Percentiles rank a stretch among this genome's conserved stretches.
Evolutionary conservation across 1,140 invertebrate genomes (phyloP).

Genomic region (Drosophila ironensis): DNA sequence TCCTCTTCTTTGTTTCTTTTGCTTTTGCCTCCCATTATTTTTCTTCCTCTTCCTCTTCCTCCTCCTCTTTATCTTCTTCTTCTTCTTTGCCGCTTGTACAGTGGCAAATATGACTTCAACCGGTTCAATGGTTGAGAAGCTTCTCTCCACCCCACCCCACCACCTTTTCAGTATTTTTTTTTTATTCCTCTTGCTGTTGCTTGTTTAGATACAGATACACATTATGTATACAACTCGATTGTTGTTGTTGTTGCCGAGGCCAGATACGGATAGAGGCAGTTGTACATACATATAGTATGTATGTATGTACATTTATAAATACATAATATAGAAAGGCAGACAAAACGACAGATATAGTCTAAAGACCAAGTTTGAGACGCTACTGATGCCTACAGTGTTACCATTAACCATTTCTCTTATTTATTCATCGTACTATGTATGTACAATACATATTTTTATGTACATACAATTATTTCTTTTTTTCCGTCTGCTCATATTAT

Average conservation of each 20-base stretch:
- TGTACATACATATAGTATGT: neutral
- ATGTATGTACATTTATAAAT: neutral
- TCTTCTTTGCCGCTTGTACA: constrained; percentile 25
- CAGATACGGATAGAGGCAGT: constrained; percentile 31
- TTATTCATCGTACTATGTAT: neutral
- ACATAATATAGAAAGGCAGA: constrained; percentile 1
- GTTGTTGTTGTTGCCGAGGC: constrained; percentile 42
- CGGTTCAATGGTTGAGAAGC: constrained; percentile 55
- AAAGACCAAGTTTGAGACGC: constrained; percentile 34
- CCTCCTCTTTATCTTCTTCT: constrained; percentile 4
- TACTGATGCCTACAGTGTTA: constrained; percentile 33
- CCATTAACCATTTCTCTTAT: constrained; percentile 7
- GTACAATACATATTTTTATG: neutral
- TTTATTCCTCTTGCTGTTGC: constrained; percentile 36
- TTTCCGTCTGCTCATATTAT: constrained; percentile 17
- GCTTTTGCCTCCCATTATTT: neutral
- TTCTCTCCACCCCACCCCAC: constrained; percentile 3
- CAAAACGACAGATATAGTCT: constrained; percentile 1
- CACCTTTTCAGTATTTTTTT: neutral
- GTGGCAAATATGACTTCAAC: constrained; percentile 71
- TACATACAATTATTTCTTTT: neutral
- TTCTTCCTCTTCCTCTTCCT: neutral
- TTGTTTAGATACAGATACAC: constrained; percentile 68
- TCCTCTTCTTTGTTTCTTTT: neutral
- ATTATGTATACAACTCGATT: constrained; percentile 61